Percentiles rank a stretch among this genome's conserved stretches.
Conservation (phyloP, 2,888 invertebrate species). For the Andricus quercusramuli region DNA sequence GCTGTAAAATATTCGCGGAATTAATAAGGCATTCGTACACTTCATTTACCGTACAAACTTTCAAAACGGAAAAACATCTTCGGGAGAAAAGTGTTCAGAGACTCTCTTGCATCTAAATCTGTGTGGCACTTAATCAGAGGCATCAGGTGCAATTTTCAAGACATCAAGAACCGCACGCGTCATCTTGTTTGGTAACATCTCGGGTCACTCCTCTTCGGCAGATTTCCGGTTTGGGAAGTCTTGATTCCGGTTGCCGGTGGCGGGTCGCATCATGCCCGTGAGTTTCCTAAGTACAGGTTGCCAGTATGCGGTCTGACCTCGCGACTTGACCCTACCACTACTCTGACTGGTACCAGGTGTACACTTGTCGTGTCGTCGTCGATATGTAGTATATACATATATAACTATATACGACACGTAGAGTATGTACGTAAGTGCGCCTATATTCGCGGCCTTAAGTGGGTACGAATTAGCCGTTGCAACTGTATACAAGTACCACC, state of each 20-base stretch:
- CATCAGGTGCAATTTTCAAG: constrained; percentile 50
- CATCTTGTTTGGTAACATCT: constrained; percentile 38
- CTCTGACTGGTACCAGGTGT: constrained; percentile 36
- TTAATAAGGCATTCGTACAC: too few relatives aligned
- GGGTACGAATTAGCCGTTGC: constrained; percentile 32
- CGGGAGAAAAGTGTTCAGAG: background rate
- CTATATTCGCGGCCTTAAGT: constrained; percentile 20
- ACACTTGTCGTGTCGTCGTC: constrained; percentile 34
- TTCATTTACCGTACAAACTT: too few relatives aligned
- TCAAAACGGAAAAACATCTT: background rate
- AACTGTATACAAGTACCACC: constrained; percentile 39
- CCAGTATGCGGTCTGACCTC: constrained; percentile 31
- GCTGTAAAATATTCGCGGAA: too few relatives aligned
- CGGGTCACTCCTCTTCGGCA: constrained; percentile 43
- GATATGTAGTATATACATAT: background rate
- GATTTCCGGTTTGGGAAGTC: constrained; percentile 53
- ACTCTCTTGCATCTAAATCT: background rate
- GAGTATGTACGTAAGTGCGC: constrained; percentile 25
- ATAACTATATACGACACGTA: constrained; percentile 19
- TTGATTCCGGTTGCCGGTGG: constrained; percentile 50
- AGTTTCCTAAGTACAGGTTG: constrained; percentile 40
- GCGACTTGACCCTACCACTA: constrained; percentile 37
- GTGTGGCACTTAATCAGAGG: constrained; percentile 49
- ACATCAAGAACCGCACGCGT: constrained; percentile 9
- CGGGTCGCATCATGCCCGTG: constrained; percentile 28